Conservation (phyloP, 2,888 invertebrate species). For the Ichneumon xanthorius region DNA sequence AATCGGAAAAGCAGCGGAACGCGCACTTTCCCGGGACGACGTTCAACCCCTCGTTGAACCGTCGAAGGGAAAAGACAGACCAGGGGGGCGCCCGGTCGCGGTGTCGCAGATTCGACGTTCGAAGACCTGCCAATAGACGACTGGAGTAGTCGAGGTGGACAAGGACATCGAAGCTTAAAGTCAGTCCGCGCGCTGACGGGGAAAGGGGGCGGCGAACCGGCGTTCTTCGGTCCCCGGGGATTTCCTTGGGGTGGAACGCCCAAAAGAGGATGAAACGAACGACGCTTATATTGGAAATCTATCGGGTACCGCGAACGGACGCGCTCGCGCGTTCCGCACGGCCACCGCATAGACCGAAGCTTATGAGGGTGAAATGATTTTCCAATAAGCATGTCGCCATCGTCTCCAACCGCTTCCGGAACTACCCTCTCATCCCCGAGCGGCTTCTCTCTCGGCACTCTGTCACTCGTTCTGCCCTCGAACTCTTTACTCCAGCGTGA, state of each 20-base stretch:
- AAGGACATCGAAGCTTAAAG: conserved; percentile 45
- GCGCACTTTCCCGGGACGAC: conserved; percentile 55
- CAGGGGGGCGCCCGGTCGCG: not conserved
- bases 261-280: conserved; percentile 59
- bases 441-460: not conserved
- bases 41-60: conserved; percentile 35
- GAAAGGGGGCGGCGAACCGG: not conserved
- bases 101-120: conserved; percentile 38
- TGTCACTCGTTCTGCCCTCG: not conserved
- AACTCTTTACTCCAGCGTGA: not conserved
- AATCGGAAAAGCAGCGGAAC: conserved; percentile 58
- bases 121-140: conserved; percentile 42
- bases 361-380: conserved; percentile 74
- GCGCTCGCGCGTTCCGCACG: not conserved
- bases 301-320: conserved; percentile 62
- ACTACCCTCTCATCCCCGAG: conserved; percentile 16
- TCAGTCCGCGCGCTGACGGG: not conserved
- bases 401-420: conserved; percentile 39
- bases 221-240: not conserved
- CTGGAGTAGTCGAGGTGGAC: conserved; percentile 43
- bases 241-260: not conserved
- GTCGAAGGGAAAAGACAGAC: conserved; percentile 14
- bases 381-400: conserved; percentile 73
- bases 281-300: conserved; percentile 71
- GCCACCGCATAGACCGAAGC: conserved; percentile 60